A percentile compares a stretch with the other conserved stretches of the same genome.
These are phyloP conservation scores for Spodoptera littoralis DNA, from an alignment of 2,888 invertebrate species.

Conservation along the genomic window DNA sequence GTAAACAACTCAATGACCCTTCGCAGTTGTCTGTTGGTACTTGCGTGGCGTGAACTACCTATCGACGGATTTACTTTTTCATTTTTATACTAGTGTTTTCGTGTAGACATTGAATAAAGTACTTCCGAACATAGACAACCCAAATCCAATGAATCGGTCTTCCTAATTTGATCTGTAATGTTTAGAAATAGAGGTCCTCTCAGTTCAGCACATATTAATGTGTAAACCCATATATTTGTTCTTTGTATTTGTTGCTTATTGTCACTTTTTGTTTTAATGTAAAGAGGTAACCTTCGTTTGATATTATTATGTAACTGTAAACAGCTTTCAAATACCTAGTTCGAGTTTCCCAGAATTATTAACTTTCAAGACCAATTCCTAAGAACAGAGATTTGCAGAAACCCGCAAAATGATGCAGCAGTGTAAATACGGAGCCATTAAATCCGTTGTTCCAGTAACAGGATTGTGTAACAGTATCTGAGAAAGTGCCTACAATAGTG, in stretches of 20 bases:
- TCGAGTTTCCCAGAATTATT: neutral
- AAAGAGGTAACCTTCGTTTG: no score
- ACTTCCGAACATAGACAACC: no score
- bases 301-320: neutral
- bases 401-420: slow-evolving; percentile 30
- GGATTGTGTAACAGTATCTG: slow-evolving; percentile 52
- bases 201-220: no score
- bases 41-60: neutral
- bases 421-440: slow-evolving; percentile 42
- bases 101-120: no score
- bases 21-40: slow-evolving; percentile 14
- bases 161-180: no score
- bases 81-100: no score
- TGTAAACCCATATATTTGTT: no score
- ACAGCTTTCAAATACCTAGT: neutral
- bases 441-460: slow-evolving; percentile 46
- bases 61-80: no score
- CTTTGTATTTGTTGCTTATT: no score
- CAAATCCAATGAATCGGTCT: no score
- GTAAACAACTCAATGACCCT: slow-evolving; percentile 32
- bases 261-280: no score
- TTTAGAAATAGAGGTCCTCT: no score
- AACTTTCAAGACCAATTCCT: neutral
- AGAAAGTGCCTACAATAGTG: slow-evolving; percentile 49
- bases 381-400: slow-evolving; percentile 18